Conservation (phyloP, 2,888 invertebrate genomes). For the Eumacrocentrus americanus region DNA sequence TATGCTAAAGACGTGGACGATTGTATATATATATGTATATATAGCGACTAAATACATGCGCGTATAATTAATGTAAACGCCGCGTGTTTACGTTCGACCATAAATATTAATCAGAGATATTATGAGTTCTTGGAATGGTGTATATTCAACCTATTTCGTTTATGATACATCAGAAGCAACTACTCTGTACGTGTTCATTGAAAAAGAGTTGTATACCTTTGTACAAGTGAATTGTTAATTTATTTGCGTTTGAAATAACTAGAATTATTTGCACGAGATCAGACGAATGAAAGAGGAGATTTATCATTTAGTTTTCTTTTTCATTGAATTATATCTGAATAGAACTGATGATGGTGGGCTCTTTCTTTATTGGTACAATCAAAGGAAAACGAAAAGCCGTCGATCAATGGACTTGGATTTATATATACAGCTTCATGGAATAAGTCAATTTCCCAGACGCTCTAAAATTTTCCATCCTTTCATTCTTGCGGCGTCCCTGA, state of each 20-base stretch:
- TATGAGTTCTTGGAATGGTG: slow-evolving; percentile 12
- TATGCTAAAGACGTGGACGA: background rate
- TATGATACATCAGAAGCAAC: no score
- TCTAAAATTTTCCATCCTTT: background rate
- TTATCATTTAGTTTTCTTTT: no score
- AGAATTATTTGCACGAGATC: background rate
- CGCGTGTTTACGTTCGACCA: slow-evolving; percentile 27
- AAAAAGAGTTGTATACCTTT: background rate
- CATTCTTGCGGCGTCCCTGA: background rate
- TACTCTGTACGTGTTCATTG: background rate
- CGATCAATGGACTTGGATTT: background rate
- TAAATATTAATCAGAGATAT: slow-evolving; percentile 29
- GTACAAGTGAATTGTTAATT: background rate
- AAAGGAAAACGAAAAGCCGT: background rate
- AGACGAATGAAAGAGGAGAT: no score
- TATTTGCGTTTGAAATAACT: background rate
- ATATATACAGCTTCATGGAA: background rate
- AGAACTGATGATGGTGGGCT: background rate
- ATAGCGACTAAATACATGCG: slow-evolving; percentile 13
- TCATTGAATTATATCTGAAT: no score
- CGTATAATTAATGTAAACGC: slow-evolving; percentile 28
- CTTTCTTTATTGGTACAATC: background rate
- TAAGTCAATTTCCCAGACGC: slow-evolving; percentile 2
- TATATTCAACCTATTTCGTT: slow-evolving; percentile 15
- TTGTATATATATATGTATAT: background rate